phyloP scores from a whole-genome alignment of 2,797 vertebrate genomes.

The Picus viridis region DNA sequence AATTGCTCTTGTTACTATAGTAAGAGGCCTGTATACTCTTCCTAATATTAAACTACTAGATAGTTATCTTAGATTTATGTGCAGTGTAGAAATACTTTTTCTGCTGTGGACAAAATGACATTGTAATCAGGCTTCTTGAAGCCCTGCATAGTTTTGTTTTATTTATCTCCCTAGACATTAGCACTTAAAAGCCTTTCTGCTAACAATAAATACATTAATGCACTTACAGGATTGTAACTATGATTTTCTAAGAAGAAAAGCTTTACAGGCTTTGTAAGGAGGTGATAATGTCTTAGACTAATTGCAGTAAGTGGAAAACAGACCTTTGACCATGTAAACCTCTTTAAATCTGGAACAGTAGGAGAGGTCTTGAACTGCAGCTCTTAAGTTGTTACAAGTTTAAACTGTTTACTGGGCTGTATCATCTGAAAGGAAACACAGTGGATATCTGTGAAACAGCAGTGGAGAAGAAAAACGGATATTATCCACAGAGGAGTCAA shows the following conservation, averaged over 20 bases:
- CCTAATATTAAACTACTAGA: conserved; percentile 45
- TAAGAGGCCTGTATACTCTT: conserved; percentile 14
- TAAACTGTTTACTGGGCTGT: neutral
- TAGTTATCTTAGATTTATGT: conserved; percentile 55
- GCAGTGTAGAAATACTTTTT: conserved; percentile 18
- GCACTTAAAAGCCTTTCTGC: conserved; percentile 20
- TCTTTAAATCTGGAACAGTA: neutral
- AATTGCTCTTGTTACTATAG: conserved; percentile 39
- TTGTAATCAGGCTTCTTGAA: conserved; percentile 30
- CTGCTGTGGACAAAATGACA: conserved; percentile 5
- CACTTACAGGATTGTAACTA: neutral
- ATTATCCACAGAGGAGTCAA: neutral
- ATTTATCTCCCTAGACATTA: conserved; percentile 6
- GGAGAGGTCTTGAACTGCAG: neutral
- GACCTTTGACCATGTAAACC: neutral
- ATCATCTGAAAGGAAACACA: neutral
- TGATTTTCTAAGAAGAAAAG: neutral
- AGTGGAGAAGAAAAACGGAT: neutral
- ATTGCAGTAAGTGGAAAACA: conserved; percentile 2
- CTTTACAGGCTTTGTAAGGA: neutral
- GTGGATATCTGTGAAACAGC: neutral
- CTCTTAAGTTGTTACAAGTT: neutral
- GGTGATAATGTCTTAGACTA: neutral
- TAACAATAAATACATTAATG: conserved; percentile 12
- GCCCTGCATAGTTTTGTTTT: neutral